Base-by-base conservation (phyloP, 2,113 vertebrate genomes). In the Scophthalmus maximus region DNA sequence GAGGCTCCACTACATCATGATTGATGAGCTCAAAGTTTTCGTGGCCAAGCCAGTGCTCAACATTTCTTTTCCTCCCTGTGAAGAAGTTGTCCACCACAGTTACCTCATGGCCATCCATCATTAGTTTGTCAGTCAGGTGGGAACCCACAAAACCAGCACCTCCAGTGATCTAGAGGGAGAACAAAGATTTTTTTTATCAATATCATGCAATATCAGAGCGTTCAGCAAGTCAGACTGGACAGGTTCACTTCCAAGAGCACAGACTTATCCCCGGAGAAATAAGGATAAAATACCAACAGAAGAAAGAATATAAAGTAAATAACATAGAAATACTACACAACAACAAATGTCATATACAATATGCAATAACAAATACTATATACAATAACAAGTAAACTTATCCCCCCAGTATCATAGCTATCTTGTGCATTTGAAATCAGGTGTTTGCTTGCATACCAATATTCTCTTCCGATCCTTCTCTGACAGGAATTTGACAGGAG, bases 1-100 rank as follows among this genome's bases (percentile, higher is more conserved):
- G 96, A 3, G 98, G 98, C 82, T 99, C 98, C 73, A 99, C 97
- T 53, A 99, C 97, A 57, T 99, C 98, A 0, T 99, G 98, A 93
- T 99, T 99, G 87, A 99, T 99, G 64, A 99, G 95, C 87, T 99
- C 97, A 4, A 99, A 99, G 93, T 99, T 99, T 89, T 99, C 98
- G 12, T 99, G 98, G 83, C 97, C 98, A 6, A 99, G 96, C 97
- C 97, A 99, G 91, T 99, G 98, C 81, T 99, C 98, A 82, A 99
- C 98, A 7, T 99, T 99, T 84, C 98, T 95, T 90, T 99, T 99
- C 75, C 98, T 95, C 76, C 98, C 98, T 0, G 97, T 99, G 93
- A 99, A 99, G 93, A 99, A 99, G 94, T 99, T 99, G 94, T 99
- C 98, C 81, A 99, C 97, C 90, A 99, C 98, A 0, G 98, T 99